Conservation (phyloP, 2,113 vertebrate species). For the Equus quagga region DNA sequence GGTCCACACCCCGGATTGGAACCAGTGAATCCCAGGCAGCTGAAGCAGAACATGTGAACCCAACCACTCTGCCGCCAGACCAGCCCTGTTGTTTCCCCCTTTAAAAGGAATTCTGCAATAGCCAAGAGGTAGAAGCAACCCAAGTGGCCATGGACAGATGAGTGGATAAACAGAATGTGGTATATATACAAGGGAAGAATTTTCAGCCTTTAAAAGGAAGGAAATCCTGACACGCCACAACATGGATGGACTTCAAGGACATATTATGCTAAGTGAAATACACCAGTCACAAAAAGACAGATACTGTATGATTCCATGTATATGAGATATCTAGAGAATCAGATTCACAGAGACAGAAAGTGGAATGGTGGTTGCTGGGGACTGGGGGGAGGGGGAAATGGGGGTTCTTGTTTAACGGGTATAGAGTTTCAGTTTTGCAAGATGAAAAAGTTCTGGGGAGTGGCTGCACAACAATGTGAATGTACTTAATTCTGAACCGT, state of each 20-base stretch:
- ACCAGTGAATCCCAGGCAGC: too few species aligned
- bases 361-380: background rate
- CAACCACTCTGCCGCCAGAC: too few species aligned
- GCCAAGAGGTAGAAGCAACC: background rate
- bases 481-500: background rate
- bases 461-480: background rate
- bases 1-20: too few species aligned
- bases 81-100: background rate
- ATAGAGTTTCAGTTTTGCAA: background rate
- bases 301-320: background rate
- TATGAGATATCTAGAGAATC: background rate
- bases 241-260: background rate
- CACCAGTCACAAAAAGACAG: background rate
- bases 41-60: too few species aligned
- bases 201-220: background rate
- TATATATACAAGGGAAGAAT: background rate
- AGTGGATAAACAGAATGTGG: background rate
- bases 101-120: conserved; percentile 23
- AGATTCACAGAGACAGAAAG: background rate
- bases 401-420: background rate
- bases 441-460: background rate
- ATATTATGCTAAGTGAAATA: background rate
- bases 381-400: background rate
- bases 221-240: background rate
- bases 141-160: background rate